phyloP scores from a whole-genome alignment of 2,113 vertebrate species.

The Laticauda laticaudata region DNA sequence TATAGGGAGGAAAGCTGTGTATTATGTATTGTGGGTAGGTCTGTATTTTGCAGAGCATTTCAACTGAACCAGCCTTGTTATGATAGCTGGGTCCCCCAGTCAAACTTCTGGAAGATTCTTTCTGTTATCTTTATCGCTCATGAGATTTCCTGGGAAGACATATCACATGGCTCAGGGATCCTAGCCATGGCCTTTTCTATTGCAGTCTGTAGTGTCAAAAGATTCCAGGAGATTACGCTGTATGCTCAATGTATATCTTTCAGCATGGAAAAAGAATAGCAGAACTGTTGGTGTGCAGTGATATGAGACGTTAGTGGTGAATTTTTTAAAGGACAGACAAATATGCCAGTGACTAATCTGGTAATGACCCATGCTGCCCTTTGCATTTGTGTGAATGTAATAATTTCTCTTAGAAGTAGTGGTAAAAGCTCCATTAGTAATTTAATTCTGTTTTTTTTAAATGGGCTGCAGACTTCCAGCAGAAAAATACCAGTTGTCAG shows the following conservation, averaged over 20 bases:
- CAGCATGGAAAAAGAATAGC: constrained; percentile 62
- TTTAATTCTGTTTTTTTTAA: constrained; percentile 62
- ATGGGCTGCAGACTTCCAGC: constrained; percentile 44
- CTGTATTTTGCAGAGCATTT: constrained; percentile 51
- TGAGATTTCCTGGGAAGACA: constrained; percentile 66
- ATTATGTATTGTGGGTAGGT: not conserved
- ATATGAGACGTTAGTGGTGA: constrained; percentile 68
- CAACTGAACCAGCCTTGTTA: constrained; percentile 57
- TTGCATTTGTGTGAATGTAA: constrained; percentile 47
- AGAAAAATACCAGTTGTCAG: constrained; percentile 59
- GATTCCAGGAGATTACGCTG: constrained; percentile 70
- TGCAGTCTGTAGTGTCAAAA: constrained; percentile 72
- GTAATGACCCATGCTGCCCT: constrained; percentile 60
- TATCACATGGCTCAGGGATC: constrained; percentile 65
- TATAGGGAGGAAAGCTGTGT: not conserved
- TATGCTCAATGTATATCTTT: constrained; percentile 64
- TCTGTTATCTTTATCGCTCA: constrained; percentile 66
- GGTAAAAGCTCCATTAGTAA: constrained; percentile 66
- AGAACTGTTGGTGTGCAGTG: constrained; percentile 69
- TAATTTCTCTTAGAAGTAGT: constrained; percentile 66
- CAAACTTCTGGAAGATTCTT: constrained; percentile 66
- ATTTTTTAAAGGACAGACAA: constrained; percentile 54
- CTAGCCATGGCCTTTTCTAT: constrained; percentile 62
- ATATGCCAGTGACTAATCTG: constrained; percentile 55
- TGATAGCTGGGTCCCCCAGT: constrained; percentile 61